These are phyloP conservation scores for Papilio helenus DNA, from an alignment of 1,140 invertebrate species.

Conservation along the genomic window DNA sequence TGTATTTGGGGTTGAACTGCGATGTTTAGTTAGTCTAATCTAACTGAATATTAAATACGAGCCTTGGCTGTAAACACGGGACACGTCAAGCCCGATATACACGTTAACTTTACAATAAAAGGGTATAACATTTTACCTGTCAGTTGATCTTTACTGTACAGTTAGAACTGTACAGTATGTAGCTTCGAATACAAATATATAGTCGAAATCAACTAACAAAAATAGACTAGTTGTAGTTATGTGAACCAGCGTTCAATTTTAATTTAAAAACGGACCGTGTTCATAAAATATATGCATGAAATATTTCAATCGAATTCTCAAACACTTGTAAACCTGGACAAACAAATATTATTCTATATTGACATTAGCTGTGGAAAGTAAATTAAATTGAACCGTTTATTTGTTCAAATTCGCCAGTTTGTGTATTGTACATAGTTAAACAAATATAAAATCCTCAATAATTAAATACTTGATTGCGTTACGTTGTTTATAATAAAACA, in stretches of 20 bases:
- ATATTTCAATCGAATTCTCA: constrained; percentile 15
- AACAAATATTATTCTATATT: constrained; percentile 12
- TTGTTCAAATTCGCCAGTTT: background rate
- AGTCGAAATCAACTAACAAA: background rate
- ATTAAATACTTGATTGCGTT: background rate
- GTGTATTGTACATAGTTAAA: background rate
- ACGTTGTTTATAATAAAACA: background rate
- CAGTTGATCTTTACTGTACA: too few relatives aligned
- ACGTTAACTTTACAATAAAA: too few relatives aligned
- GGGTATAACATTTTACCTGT: too few relatives aligned
- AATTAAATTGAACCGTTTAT: background rate
- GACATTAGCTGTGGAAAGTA: background rate
- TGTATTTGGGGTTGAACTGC: background rate
- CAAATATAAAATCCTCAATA: background rate
- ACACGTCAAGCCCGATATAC: too few relatives aligned
- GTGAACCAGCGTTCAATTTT: background rate
- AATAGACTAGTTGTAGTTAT: background rate
- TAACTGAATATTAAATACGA: background rate
- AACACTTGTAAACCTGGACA: background rate
- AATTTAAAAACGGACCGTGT: background rate
- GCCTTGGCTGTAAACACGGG: background rate
- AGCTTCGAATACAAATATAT: background rate
- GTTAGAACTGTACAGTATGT: too few relatives aligned
- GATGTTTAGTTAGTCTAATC: background rate
- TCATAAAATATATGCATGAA: background rate